Percentiles rank a stretch among this genome's conserved stretches.
Conservation (phyloP, 2,888 invertebrate genomes). For the Petrolisthes manimaculis region DNA sequence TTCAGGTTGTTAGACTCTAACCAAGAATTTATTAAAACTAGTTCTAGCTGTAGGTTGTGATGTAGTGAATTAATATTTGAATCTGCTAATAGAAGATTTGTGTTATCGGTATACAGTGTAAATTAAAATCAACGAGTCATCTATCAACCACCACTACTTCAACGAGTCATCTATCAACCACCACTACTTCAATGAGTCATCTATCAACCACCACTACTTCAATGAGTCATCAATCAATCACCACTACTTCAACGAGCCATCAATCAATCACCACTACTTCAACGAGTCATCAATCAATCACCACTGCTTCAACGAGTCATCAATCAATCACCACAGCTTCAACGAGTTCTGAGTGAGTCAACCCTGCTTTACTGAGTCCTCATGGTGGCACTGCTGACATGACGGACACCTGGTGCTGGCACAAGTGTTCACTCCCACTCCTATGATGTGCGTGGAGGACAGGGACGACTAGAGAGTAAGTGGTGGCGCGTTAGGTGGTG, state of each 20-base stretch:
- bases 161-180: too few species aligned
- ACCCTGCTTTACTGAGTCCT: neutral
- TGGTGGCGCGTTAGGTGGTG: neutral
- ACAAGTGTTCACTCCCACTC: neutral
- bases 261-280: too few species aligned
- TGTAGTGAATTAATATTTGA: neutral
- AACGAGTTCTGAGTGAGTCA: neutral
- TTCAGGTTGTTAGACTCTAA: neutral
- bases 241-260: too few species aligned
- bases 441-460: constrained; percentile 2
- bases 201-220: too few species aligned
- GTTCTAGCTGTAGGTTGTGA: neutral
- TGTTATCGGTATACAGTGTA: neutral
- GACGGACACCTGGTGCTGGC: constrained; percentile 2
- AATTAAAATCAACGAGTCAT: too few species aligned
- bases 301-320: constrained; percentile 8
- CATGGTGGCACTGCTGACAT: constrained; percentile 1
- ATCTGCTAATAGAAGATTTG: neutral
- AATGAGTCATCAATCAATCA: too few species aligned
- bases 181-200: too few species aligned
- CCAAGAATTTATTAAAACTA: neutral
- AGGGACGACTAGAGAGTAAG: neutral
- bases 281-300: constrained; percentile 1
- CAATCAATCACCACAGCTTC: constrained; percentile 7
- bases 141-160: too few species aligned